Percentiles rank a stretch among this genome's conserved stretches.
phyloP scores from a whole-genome alignment of 2,888 invertebrate genomes.

The Nematopogon swammerdamellus region DNA sequence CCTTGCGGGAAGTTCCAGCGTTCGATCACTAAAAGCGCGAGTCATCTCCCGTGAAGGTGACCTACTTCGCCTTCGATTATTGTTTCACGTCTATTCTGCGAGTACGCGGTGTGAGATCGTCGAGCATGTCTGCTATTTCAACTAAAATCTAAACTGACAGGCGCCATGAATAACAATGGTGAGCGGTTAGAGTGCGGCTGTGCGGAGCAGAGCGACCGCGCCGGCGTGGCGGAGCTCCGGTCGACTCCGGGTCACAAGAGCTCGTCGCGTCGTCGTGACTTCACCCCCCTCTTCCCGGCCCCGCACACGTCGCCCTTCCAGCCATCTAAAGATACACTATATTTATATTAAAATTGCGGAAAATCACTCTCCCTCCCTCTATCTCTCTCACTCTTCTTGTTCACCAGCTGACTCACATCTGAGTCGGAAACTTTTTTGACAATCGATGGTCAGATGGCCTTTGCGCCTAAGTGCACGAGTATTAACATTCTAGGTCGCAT shows the following conservation, averaged over 20 bases:
- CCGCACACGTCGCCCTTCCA: constrained; percentile 23
- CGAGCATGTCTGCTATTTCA: not conserved
- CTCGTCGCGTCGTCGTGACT: not conserved
- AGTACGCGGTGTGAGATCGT: not conserved
- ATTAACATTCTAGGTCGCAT: constrained; percentile 3
- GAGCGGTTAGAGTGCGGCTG: not conserved
- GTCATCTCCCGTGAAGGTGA: no score
- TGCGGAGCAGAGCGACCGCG: no score
- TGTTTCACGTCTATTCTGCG: not conserved
- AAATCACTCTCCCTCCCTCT: constrained; percentile 37
- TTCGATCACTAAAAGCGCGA: no score
- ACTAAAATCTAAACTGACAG: not conserved
- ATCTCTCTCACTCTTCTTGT: no score
- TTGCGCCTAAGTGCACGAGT: constrained; percentile 8
- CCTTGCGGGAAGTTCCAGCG: no score
- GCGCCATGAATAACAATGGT: not conserved
- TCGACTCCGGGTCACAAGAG: not conserved
- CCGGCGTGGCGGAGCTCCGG: not conserved
- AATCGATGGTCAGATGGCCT: constrained; percentile 23
- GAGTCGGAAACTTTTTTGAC: constrained; percentile 28
- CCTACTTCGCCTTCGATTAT: not conserved
- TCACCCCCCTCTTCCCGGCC: not conserved
- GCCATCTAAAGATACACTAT: constrained; percentile 24
- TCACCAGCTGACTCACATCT: constrained; percentile 5
- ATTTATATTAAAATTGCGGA: constrained; percentile 37